Conservation (phyloP, 2,888 invertebrate species). For the Pristionchus fissidentatus region DNA sequence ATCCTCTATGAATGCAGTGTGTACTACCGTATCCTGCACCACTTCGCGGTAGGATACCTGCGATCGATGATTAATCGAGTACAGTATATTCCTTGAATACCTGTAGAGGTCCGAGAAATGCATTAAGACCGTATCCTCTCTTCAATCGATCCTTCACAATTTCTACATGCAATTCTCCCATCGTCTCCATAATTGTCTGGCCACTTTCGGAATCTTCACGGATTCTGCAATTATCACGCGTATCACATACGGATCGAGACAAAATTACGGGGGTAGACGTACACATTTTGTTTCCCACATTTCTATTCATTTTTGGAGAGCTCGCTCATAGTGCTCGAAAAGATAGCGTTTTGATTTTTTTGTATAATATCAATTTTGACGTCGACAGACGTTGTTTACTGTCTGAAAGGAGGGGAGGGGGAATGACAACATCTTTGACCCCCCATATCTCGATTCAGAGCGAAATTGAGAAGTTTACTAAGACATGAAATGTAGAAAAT, state of each 20-base stretch:
- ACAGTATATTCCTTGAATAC: constrained; percentile 78
- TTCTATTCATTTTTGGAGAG: background rate
- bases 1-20: constrained; percentile 80
- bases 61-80: background rate
- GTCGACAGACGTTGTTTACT: too few relatives aligned
- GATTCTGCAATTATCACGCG: background rate
- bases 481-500: too few relatives aligned
- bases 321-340: too few relatives aligned
- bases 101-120: constrained; percentile 90
- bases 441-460: too few relatives aligned
- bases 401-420: too few relatives aligned
- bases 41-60: constrained; percentile 70
- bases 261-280: too few relatives aligned
- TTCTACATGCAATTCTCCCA: constrained; percentile 98
- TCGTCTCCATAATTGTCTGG: constrained; percentile 78
- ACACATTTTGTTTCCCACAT: too few relatives aligned
- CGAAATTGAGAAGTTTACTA: too few relatives aligned
- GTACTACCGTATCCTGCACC: constrained; percentile 52
- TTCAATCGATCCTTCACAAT: constrained; percentile 83
- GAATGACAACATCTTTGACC: too few relatives aligned
- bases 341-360: too few relatives aligned
- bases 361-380: too few relatives aligned
- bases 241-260: too few relatives aligned
- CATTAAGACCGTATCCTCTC: constrained; percentile 88
- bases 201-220: constrained; percentile 37